Evolutionary conservation across 1,140 invertebrate species (phyloP).

Genomic region (Sinella curviseta): DNA sequence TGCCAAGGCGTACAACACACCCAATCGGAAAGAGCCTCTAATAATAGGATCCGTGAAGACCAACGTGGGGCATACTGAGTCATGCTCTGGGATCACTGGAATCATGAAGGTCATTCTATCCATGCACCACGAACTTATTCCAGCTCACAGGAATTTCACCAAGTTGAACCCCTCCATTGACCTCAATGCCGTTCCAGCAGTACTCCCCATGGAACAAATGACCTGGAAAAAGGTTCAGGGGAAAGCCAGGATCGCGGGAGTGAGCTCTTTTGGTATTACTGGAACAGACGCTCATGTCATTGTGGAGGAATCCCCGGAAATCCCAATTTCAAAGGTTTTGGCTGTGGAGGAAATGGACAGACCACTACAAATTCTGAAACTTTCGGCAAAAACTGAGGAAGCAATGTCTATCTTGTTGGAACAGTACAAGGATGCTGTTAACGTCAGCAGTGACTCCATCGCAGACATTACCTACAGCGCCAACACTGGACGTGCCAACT

Average conservation of each 20-base stretch:
- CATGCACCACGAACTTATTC: neutral
- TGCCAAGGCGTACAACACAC: neutral
- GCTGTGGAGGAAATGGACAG: neutral
- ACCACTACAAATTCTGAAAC: neutral
- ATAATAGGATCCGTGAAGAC: constrained; percentile 7
- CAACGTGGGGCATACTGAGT: constrained; percentile 14
- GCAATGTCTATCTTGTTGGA: constrained; percentile 23
- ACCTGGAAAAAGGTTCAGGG: neutral
- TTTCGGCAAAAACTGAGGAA: constrained; percentile 19
- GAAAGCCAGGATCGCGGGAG: neutral
- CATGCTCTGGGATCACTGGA: constrained; percentile 11
- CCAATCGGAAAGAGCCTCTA: neutral
- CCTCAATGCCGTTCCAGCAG: neutral
- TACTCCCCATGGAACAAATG: neutral
- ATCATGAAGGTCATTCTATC: constrained; percentile 21
- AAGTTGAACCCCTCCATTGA: neutral
- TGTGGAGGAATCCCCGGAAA: constrained; percentile 27
- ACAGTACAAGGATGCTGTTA: constrained; percentile 1
- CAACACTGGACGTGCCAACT: constrained; percentile 37
- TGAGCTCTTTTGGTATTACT: constrained; percentile 40
- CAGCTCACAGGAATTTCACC: neutral
- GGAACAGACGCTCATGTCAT: constrained; percentile 42
- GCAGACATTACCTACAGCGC: constrained; percentile 30
- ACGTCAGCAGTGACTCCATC: neutral
- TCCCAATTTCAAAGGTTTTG: neutral